Evolutionary conservation across 2,113 vertebrate species (phyloP), one percentile per base, ranked within the genome.

Genomic region (Coptodon rendalli): DNA sequence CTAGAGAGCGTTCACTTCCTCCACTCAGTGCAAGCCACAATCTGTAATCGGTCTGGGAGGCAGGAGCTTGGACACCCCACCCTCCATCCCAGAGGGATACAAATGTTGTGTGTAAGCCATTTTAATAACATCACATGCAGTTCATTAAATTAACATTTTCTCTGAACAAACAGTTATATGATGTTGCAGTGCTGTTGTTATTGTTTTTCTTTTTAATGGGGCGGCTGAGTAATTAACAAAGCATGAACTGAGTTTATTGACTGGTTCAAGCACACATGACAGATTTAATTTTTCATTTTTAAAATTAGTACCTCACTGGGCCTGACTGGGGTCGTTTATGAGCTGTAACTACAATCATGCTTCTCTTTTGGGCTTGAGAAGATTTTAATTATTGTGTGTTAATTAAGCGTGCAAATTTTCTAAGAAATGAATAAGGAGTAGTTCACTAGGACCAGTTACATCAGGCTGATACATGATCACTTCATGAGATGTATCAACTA

Each of bases 1-100:
- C 63, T 52, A 6, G 40, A 89, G 87, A 92, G 59, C 13, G 80
- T 93, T 92, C 73, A 82, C 87, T 90, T 87, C 84, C 89, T 89
- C 61, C 80, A 38, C 85, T 89, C 80, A 79, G 79, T 81, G 52
- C 83, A 89, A 88, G 81, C 86, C 82, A 87, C 84, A 68, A 54
- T 91, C 86, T 85, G 81, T 88, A 59, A 88, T 93, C 81, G 80
- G 87, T 78, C 78, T 86, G 66, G 85, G 50, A 88, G 87, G 38
- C 81, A 81, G 29, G 45, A 78, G 52, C 68, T 17, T 40, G 56
- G 79, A 59, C 79, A 80, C 80, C 59, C 81, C 83, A 82, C 82
- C 87, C 91, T 91, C 79, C 83, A 81, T 89, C 63, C 83, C 66
- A 8, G 84, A 73, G 76, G 80, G 54, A 82, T 81, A 59, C 54